Conservation (phyloP, 2,888 invertebrate genomes). For the Drosophila mimica region DNA sequence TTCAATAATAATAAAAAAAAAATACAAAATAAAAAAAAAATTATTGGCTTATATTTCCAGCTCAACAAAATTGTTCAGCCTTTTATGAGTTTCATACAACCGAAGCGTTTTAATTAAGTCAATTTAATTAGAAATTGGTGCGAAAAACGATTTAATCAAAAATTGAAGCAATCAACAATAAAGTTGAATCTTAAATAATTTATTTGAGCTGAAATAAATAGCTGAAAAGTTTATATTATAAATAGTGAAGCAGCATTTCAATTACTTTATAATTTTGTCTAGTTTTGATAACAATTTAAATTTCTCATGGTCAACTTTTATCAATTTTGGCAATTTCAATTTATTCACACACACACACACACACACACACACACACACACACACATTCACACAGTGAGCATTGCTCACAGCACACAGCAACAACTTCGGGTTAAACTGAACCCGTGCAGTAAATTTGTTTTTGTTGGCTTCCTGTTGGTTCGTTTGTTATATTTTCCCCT, state of each 20-base stretch:
- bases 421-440: conserved; percentile 27
- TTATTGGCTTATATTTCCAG: not conserved
- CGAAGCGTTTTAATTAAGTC: not conserved
- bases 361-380: not conserved
- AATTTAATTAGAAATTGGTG: not conserved
- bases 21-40: not conserved
- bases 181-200: not conserved
- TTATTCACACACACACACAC: not conserved
- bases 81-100: not conserved
- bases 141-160: not conserved
- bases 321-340: not conserved
- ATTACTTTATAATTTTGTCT: not conserved
- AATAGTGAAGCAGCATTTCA: not conserved
- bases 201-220: not conserved
- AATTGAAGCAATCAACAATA: not conserved
- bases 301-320: not conserved
- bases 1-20: conserved; percentile 9
- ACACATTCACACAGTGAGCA: not conserved
- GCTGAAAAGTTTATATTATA: not conserved
- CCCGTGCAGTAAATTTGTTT: conserved; percentile 42
- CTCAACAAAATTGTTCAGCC: not conserved
- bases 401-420: conserved; percentile 1
- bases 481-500: conserved; percentile 8
- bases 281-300: not conserved
- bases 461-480: conserved; percentile 37